Percentiles rank a stretch among this genome's conserved stretches.
Conservation (phyloP, 2,797 vertebrate species). For the Orientallactaga sibirica region DNA sequence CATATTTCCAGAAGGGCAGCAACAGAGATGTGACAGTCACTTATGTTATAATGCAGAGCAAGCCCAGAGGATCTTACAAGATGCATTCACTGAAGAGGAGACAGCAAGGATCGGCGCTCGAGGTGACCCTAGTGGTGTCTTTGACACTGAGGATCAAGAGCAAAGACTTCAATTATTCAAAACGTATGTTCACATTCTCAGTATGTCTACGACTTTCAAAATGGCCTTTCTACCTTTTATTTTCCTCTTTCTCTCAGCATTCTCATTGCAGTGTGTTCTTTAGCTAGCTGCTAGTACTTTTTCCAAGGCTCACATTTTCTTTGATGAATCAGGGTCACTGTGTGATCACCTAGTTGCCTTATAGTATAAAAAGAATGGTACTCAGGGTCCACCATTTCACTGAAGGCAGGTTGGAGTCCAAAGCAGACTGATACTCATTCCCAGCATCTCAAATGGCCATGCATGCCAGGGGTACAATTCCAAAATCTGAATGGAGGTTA, state of each 20-base stretch:
- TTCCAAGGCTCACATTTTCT: background rate
- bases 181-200: slow-evolving; percentile 84
- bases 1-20: background rate
- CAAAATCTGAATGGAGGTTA: background rate
- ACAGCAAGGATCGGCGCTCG: slow-evolving; percentile 68
- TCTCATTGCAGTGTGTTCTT: background rate
- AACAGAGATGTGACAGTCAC: slow-evolving; percentile 53
- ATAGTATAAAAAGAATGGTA: background rate
- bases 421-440: background rate
- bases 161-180: slow-evolving; percentile 78
- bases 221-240: background rate
- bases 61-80: slow-evolving; percentile 70
- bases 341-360: background rate
- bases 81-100: slow-evolving; percentile 37
- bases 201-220: slow-evolving; percentile 43
- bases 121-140: slow-evolving; percentile 68
- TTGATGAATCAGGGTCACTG: background rate
- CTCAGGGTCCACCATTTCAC: background rate
- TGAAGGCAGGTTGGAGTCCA: background rate
- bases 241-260: background rate
- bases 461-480: background rate
- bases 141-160: slow-evolving; percentile 82
- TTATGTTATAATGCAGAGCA: slow-evolving; percentile 82
- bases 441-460: background rate
- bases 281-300: background rate